A percentile compares a stretch with the other conserved stretches of the same genome.
These are phyloP conservation scores for Bufo gargarizans DNA, from an alignment of 2,113 vertebrate genomes.

Conservation along the genomic window DNA sequence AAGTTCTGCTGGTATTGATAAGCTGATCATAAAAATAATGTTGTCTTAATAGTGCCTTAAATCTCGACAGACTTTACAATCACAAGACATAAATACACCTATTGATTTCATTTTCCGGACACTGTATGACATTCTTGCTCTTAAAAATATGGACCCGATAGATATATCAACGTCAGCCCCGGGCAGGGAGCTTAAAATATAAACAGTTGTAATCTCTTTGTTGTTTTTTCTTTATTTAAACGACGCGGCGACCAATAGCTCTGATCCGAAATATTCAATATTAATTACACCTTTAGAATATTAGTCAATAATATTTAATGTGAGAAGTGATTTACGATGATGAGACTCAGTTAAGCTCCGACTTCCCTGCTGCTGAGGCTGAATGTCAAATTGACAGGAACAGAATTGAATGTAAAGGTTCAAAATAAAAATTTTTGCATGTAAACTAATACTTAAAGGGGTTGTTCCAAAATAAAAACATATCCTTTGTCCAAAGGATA, in stretches of 20 bases:
- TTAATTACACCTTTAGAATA: conserved; percentile 41
- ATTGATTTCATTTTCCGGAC: conserved; percentile 55
- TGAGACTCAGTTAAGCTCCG: neutral
- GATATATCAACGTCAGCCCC: conserved; percentile 46
- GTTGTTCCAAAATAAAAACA: no score
- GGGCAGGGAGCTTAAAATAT: conserved; percentile 34
- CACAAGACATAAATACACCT: conserved; percentile 54
- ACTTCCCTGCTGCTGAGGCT: neutral
- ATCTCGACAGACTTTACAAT: conserved; percentile 57
- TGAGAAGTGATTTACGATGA: conserved; percentile 33
- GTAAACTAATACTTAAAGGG: neutral
- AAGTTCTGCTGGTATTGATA: conserved; percentile 41
- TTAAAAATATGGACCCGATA: conserved; percentile 47
- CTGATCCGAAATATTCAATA: conserved; percentile 34
- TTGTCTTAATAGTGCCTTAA: conserved; percentile 57
- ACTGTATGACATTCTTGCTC: conserved; percentile 39
- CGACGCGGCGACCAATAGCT: neutral
- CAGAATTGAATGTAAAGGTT: neutral
- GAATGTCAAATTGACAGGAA: neutral
- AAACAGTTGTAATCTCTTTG: conserved; percentile 6
- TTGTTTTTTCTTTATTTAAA: conserved; percentile 3
- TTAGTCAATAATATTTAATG: conserved; percentile 41
- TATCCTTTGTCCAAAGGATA: no score
- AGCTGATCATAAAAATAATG: conserved; percentile 55
- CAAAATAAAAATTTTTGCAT: neutral